Percentiles rank a stretch among this genome's conserved stretches.
Conservation (phyloP, 2,113 vertebrate species). For the Mastomys coucha region DNA sequence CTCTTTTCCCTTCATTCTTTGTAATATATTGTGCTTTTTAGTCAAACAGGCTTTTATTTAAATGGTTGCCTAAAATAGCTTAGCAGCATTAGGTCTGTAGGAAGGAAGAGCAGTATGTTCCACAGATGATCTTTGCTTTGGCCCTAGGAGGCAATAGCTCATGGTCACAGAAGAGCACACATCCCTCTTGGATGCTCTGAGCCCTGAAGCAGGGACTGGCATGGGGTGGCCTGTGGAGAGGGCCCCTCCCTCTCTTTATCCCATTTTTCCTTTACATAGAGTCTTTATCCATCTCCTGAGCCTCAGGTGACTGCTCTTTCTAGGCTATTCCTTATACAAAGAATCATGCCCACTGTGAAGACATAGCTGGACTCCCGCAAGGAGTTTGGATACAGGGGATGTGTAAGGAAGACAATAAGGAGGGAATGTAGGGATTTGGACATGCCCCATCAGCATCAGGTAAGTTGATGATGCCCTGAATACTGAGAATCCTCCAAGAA, state of each 20-base stretch:
- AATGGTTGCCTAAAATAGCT: constrained; percentile 89
- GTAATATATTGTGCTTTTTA: constrained; percentile 90
- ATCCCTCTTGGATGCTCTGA: constrained; percentile 58
- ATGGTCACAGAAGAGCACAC: constrained; percentile 78
- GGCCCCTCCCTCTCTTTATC: not conserved
- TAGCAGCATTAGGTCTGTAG: constrained; percentile 84
- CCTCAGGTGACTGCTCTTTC: fast-evolving
- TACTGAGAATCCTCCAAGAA: not conserved
- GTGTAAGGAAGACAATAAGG: fast-evolving
- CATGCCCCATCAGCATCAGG: fast-evolving
- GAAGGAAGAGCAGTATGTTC: constrained; percentile 86
- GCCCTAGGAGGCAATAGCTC: constrained; percentile 81
- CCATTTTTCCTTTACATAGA: fast-evolving
- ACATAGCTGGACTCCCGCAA: too few species aligned
- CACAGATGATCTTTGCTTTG: constrained; percentile 79
- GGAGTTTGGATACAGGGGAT: fast-evolving
- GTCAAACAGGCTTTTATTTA: constrained; percentile 91
- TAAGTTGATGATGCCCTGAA: fast-evolving
- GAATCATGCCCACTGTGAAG: not conserved
- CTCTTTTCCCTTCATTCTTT: constrained; percentile 86
- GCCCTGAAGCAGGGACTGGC: constrained; percentile 24
- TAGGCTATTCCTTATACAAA: not conserved
- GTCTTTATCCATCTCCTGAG: not conserved
- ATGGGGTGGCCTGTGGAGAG: not conserved
- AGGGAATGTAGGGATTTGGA: fast-evolving